These are phyloP conservation scores for Amiota minor DNA, from an alignment of 2,888 invertebrate species.

Conservation along the genomic window DNA sequence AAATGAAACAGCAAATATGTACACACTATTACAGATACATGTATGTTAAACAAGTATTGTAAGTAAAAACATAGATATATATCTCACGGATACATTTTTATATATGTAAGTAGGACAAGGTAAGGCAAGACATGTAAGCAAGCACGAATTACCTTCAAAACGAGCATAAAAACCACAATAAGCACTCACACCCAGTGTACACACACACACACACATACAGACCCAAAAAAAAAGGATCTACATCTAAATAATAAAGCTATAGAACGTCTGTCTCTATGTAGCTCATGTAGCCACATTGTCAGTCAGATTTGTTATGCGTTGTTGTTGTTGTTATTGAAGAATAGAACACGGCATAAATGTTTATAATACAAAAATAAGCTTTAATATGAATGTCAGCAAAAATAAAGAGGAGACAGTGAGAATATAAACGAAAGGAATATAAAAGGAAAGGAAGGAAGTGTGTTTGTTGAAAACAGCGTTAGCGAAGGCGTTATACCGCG, in stretches of 20 bases:
- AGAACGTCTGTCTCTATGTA: no score
- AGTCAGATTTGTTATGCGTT: no score
- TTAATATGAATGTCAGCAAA: neutral
- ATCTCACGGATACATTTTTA: conserved; percentile 1
- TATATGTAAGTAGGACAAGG: neutral
- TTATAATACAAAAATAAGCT: no score
- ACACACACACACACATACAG: no score
- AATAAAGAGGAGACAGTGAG: neutral
- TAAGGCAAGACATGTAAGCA: neutral
- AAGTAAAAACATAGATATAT: neutral
- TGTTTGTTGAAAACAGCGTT: neutral
- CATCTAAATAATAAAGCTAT: no score
- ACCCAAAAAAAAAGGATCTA: no score
- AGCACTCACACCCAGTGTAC: neutral
- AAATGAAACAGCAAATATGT: neutral
- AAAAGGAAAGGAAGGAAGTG: neutral
- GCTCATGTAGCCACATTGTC: no score
- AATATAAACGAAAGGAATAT: neutral
- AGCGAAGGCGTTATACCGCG: neutral
- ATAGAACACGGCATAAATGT: no score
- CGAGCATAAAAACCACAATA: conserved; percentile 6
- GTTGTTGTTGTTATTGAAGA: no score
- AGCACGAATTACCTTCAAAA: neutral
- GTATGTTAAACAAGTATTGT: no score
- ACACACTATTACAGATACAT: no score